Evolutionary conservation across 2,797 vertebrate species (phyloP).

Genomic region (Alosa sapidissima): DNA sequence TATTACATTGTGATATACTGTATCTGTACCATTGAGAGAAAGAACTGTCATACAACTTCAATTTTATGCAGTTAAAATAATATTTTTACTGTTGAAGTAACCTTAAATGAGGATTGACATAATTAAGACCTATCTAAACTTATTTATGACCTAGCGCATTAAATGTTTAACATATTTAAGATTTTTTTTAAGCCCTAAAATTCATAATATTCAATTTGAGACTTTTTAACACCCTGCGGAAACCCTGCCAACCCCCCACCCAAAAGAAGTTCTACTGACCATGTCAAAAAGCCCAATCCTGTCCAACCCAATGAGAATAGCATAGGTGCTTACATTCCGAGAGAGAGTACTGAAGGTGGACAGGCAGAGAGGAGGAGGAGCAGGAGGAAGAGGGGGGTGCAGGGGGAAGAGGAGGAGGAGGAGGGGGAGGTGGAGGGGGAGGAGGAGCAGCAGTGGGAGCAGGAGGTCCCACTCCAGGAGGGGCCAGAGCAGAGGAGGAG

Average conservation of each 20-base stretch:
- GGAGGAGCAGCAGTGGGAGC: conserved; percentile 68
- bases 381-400: conserved; percentile 70
- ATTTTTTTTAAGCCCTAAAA: too few relatives aligned
- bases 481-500: conserved; percentile 69
- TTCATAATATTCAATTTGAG: too few relatives aligned
- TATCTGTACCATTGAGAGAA: too few relatives aligned
- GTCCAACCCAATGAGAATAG: conserved; percentile 55
- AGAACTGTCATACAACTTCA: too few relatives aligned
- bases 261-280: neutral
- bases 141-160: too few relatives aligned
- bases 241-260: neutral
- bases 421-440: conserved; percentile 70
- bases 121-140: too few relatives aligned
- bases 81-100: too few relatives aligned
- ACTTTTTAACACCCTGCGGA: too few relatives aligned
- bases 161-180: too few relatives aligned
- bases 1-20: too few relatives aligned
- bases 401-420: conserved; percentile 60
- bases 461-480: conserved; percentile 69
- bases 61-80: too few relatives aligned
- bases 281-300: conserved; percentile 28
- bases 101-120: too few relatives aligned
- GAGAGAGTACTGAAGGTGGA: conserved; percentile 92
- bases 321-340: conserved; percentile 90
- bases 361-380: conserved; percentile 78